A percentile compares a stretch with the other conserved stretches of the same genome.
These are phyloP conservation scores for Gandaritis pyraliata DNA, from an alignment of 2,888 invertebrate species.

Conservation along the genomic window DNA sequence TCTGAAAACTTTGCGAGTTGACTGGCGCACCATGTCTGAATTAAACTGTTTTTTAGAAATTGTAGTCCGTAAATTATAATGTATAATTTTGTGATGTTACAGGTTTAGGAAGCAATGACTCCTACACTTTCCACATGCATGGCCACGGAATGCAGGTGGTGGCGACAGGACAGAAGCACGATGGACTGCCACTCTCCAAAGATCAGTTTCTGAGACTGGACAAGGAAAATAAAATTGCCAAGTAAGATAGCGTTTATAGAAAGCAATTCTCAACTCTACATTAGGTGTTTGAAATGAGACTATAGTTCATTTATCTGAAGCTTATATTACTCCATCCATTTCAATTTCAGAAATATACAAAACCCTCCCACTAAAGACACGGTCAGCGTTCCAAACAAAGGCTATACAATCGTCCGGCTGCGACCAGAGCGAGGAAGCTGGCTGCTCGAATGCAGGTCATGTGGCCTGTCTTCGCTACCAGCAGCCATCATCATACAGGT, in stretches of 20 bases:
- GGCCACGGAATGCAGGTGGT: slow-evolving; percentile 82
- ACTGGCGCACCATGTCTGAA: no score
- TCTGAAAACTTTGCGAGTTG: no score
- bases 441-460: slow-evolving; percentile 76
- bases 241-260: slow-evolving; percentile 52
- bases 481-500: slow-evolving; percentile 78
- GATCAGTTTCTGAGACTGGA: slow-evolving; percentile 66
- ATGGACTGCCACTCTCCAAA: slow-evolving; percentile 65
- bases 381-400: slow-evolving; percentile 86
- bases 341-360: slow-evolving; percentile 71
- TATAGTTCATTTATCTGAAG: no score
- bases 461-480: slow-evolving; percentile 69
- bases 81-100: slow-evolving; percentile 38
- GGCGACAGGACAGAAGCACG: slow-evolving; percentile 65
- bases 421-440: slow-evolving; percentile 82
- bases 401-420: slow-evolving; percentile 83
- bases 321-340: background rate
- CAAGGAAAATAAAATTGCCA: slow-evolving; percentile 61
- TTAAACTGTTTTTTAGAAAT: no score
- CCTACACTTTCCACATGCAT: slow-evolving; percentile 86
- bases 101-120: slow-evolving; percentile 80
- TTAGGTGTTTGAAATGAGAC: no score
- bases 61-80: background rate
- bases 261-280: no score
- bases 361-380: slow-evolving; percentile 86